Evolutionary conservation across 2,888 invertebrate species (phyloP).

Genomic region (Plemyria rubiginata): DNA sequence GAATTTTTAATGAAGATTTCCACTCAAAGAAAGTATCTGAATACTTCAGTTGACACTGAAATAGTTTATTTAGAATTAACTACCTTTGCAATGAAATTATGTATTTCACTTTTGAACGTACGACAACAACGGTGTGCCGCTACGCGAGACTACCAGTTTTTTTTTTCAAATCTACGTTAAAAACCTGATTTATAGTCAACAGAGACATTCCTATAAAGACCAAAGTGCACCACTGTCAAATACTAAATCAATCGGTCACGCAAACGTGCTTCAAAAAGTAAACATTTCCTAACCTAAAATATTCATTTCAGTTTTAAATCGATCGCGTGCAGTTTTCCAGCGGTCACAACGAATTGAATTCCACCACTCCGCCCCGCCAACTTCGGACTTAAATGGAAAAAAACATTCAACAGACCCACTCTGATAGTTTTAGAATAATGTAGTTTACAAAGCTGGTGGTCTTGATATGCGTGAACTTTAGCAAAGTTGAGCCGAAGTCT

Average conservation of each 20-base stretch:
- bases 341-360: slow-evolving; percentile 44
- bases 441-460: slow-evolving; percentile 21
- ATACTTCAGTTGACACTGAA: too few relatives aligned
- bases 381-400: slow-evolving; percentile 30
- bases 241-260: neutral
- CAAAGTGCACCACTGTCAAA: neutral
- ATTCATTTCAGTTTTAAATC: slow-evolving; percentile 25
- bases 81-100: too few relatives aligned
- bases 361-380: slow-evolving; percentile 30
- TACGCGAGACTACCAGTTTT: too few relatives aligned
- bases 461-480: slow-evolving; percentile 12
- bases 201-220: too few relatives aligned
- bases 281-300: slow-evolving; percentile 14
- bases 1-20: too few relatives aligned
- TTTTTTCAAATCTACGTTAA: too few relatives aligned
- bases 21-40: too few relatives aligned
- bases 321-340: slow-evolving; percentile 36
- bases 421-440: slow-evolving; percentile 37
- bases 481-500: slow-evolving; percentile 3
- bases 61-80: too few relatives aligned
- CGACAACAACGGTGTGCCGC: too few relatives aligned
- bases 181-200: too few relatives aligned
- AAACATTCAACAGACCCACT: slow-evolving; percentile 31
- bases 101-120: too few relatives aligned
- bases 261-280: slow-evolving; percentile 1